Evolutionary conservation across 1,140 invertebrate genomes (phyloP), one percentile per base, ranked within the genome.

Genomic region (Aphelinus certus): DNA sequence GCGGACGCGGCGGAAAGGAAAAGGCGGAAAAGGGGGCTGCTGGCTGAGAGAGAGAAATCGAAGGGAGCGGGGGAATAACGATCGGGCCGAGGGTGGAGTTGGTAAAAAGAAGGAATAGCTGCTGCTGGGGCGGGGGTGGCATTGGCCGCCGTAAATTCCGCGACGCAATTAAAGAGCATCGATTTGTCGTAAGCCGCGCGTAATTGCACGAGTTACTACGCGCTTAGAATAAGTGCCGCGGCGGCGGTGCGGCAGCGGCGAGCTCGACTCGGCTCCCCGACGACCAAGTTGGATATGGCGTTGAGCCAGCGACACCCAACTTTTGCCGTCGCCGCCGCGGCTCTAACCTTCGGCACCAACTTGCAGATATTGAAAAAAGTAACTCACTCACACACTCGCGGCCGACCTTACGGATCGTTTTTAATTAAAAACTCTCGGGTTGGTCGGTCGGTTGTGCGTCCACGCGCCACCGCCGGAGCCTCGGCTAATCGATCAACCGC

Each of bases 161-260:
- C 77, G 68, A 72, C 77, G 82, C 84, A 85, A 86, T 86, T 86
- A 86, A 86, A 86, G 85, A 82, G 82, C 83, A 87, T 86, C 84
- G 85, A 87, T 86, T 86, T 82, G 84, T 86, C 84, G 84, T 87
- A 86, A 87, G 83, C 82, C 78, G 79, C 83, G 84, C 83, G 84
- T 87, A 87, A 87, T 87, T 87, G 85, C 82, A 82, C 79, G 85
- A 86, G 83, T 86, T 85, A 86, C 83, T 82, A 83, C 82, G 82
- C 83, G 82, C 79, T 80, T 73, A 76, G 83, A 86, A 87, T 87
- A 86, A 86, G 86, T 85, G 83, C 72, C 77, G 73, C 62, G 66
- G 72, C 73, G 72, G 77, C 76, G 61, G 55, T 71, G 76, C 73
- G 75, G 76, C 69, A 26, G 26, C 26, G 26, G 26, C 26, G 26